These are phyloP conservation scores for Entelurus aequoreus DNA, from an alignment of 2,113 vertebrate genomes.

Conservation along the genomic window DNA sequence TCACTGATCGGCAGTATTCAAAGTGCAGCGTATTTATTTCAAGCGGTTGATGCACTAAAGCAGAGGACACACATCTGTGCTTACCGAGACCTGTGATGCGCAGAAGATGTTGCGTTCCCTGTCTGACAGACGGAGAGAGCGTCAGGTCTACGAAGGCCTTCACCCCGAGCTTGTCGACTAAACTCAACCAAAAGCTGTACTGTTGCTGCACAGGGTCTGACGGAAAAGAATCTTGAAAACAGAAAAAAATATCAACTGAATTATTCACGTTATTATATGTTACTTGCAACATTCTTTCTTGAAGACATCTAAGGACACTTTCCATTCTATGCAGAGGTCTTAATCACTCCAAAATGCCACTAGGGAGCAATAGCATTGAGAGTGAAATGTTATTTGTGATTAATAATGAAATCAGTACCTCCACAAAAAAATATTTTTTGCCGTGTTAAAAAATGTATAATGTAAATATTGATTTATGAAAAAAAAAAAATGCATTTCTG, in stretches of 20 bases:
- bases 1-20: too few species aligned
- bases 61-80: constrained; percentile 1
- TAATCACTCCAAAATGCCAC: constrained; percentile 6
- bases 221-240: constrained; percentile 69
- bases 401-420: too few species aligned
- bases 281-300: not conserved
- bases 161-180: constrained; percentile 83
- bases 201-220: constrained; percentile 84
- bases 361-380: constrained; percentile 9
- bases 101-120: constrained; percentile 84
- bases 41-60: not conserved
- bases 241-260: not conserved
- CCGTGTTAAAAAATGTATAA: constrained; percentile 10
- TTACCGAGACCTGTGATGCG: constrained; percentile 85
- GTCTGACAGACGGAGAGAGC: constrained; percentile 77
- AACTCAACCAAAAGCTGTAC: constrained; percentile 85
- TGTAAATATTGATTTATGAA: not conserved
- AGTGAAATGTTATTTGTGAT: not conserved
- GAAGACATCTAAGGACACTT: not conserved
- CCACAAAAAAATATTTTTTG: not conserved
- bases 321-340: not conserved
- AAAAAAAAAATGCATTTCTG: not conserved
- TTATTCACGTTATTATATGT: not conserved
- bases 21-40: too few species aligned
- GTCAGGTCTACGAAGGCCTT: constrained; percentile 89